These are phyloP conservation scores for Clitarchus hookeri DNA, from an alignment of 2,888 invertebrate species.

Conservation along the genomic window DNA sequence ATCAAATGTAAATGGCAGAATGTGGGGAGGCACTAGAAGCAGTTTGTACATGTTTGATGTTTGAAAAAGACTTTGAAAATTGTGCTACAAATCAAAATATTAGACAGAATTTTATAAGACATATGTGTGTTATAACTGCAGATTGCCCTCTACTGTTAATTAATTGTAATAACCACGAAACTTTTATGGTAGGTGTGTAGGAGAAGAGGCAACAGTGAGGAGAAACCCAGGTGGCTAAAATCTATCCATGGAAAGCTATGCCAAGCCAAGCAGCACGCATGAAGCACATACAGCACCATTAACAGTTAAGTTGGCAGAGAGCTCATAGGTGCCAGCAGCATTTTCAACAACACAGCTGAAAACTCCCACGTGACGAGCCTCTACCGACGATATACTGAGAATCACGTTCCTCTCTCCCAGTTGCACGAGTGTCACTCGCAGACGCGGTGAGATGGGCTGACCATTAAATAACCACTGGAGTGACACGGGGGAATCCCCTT, in stretches of 20 bases:
- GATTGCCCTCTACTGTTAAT: neutral
- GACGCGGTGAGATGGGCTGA: slow-evolving; percentile 59
- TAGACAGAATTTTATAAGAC: neutral
- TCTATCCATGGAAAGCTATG: neutral
- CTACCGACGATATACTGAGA: slow-evolving; percentile 71
- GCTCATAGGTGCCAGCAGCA: slow-evolving; percentile 61
- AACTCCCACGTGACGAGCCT: slow-evolving; percentile 71
- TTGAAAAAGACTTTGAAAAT: neutral
- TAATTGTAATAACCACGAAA: neutral
- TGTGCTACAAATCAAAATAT: neutral
- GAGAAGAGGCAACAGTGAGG: neutral
- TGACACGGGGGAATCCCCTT: slow-evolving; percentile 74
- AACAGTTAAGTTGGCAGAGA: slow-evolving; percentile 35
- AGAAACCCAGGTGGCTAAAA: neutral
- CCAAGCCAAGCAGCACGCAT: slow-evolving; percentile 7
- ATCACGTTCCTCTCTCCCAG: slow-evolving; percentile 62
- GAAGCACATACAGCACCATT: slow-evolving; percentile 35
- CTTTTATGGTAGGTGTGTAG: neutral
- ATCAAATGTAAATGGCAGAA: slow-evolving; percentile 60
- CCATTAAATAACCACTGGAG: slow-evolving; percentile 74
- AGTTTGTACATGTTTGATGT: neutral
- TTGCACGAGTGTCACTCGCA: slow-evolving; percentile 38
- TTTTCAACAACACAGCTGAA: slow-evolving; percentile 77
- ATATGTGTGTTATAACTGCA: neutral
- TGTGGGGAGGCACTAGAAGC: slow-evolving; percentile 53